Percentiles rank a stretch among this genome's conserved stretches.
Evolutionary conservation across 2,113 vertebrate species (phyloP).

Genomic region (Atlantisia rogersi): DNA sequence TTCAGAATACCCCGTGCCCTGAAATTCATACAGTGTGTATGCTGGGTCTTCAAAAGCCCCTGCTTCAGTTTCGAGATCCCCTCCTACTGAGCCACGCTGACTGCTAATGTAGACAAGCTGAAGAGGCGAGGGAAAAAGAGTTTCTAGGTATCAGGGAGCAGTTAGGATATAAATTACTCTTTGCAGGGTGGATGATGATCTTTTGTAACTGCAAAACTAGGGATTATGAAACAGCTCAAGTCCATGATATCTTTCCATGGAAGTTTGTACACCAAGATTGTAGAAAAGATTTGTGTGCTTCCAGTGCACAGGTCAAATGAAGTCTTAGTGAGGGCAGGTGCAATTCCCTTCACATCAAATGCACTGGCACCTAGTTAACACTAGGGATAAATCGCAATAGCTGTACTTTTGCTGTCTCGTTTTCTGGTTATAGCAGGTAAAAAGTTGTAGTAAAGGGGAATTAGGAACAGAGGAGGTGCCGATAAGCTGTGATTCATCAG

Average conservation of each 20-base stretch:
- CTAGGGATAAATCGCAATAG: not conserved
- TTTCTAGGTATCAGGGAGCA: not conserved
- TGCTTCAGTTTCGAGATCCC: rapidly evolving
- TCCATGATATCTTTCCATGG: rapidly evolving
- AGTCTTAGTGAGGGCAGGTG: not conserved
- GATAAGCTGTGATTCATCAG: not conserved
- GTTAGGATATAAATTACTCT: not conserved
- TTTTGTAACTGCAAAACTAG: not conserved
- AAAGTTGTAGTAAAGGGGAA: not conserved
- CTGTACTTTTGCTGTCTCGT: not conserved
- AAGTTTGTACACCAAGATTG: not conserved
- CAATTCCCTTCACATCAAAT: not conserved
- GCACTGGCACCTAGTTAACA: not conserved
- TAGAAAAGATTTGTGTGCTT: not conserved
- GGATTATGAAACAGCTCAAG: not conserved
- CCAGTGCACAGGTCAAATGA: not conserved
- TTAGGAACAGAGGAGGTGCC: not conserved
- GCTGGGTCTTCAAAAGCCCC: not conserved
- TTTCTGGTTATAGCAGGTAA: not conserved
- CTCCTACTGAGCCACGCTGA: not conserved
- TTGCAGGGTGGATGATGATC: rapidly evolving
- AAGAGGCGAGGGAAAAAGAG: not conserved
- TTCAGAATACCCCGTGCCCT: not conserved
- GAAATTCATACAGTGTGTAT: not conserved
- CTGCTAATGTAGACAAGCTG: not conserved